phyloP scores from a whole-genome alignment of 2,888 invertebrate genomes.

The Cyclophora albipunctata region DNA sequence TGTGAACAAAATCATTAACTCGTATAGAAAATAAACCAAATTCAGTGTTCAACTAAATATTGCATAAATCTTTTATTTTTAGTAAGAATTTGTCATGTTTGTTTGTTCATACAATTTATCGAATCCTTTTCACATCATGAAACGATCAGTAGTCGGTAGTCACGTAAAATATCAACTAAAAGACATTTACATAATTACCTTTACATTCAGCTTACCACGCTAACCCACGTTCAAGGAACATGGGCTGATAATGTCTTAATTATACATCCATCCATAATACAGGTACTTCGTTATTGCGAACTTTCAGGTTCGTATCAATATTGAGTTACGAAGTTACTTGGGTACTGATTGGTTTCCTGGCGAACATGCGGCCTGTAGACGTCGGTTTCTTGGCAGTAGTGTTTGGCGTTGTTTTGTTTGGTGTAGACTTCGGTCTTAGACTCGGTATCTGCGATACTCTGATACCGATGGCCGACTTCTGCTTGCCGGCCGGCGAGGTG shows the following conservation, averaged over 20 bases:
- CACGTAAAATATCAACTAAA: not conserved
- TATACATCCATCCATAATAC: not conserved
- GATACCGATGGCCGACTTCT: conserved; percentile 65
- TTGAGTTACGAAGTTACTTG: conserved; percentile 37
- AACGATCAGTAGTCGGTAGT: not conserved
- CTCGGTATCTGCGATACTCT: conserved; percentile 64
- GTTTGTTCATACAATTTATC: not conserved
- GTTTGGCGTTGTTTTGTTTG: conserved; percentile 29
- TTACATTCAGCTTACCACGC: not conserved
- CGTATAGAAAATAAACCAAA: conserved; percentile 28
- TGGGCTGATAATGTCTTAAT: not conserved
- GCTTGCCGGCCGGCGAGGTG: conserved; percentile 54
- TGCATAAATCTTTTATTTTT: conserved; percentile 12
- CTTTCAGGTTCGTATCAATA: not conserved
- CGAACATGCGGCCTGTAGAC: conserved; percentile 34
- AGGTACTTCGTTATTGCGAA: conserved; percentile 3
- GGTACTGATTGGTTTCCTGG: conserved; percentile 46
- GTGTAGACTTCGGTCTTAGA: conserved; percentile 44
- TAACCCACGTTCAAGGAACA: not conserved
- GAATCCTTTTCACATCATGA: not conserved
- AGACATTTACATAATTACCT: not conserved
- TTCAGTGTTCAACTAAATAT: conserved; percentile 21
- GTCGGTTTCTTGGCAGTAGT: conserved; percentile 38
- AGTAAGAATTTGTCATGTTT: conserved; percentile 9
- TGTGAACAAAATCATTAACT: conserved; percentile 30